Conservation (phyloP, 2,797 vertebrate species). For the Pseudocheirus occidentalis region DNA sequence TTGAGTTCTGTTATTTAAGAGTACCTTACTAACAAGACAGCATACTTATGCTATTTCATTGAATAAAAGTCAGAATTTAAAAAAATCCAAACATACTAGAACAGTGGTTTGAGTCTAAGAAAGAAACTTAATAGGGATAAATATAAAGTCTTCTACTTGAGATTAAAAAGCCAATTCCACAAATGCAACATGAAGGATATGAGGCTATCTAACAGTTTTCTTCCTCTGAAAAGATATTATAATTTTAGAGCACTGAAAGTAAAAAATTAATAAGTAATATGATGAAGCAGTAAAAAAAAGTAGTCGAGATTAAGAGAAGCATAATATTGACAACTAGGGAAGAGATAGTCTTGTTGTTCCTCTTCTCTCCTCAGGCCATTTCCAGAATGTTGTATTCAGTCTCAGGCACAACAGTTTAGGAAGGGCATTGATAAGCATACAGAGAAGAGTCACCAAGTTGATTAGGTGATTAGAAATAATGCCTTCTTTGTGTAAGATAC, state of each 20-base stretch:
- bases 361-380: background rate
- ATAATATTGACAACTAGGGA: background rate
- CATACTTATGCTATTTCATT: background rate
- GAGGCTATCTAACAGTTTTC: background rate
- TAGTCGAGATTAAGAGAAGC: background rate
- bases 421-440: background rate
- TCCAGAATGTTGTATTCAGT: background rate
- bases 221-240: background rate
- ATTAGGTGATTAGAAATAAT: background rate
- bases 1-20: background rate
- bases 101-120: background rate
- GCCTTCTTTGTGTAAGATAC: background rate
- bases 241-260: background rate
- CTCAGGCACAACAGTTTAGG: background rate
- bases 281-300: background rate
- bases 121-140: background rate
- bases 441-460: background rate
- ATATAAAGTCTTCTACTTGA: background rate
- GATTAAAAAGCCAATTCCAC: background rate
- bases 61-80: background rate
- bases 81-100: background rate
- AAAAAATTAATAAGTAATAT: background rate
- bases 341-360: background rate
- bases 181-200: background rate
- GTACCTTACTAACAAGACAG: background rate